These are phyloP conservation scores for Egretta garzetta DNA, from an alignment of 2,113 vertebrate genomes.

Conservation along the genomic window DNA sequence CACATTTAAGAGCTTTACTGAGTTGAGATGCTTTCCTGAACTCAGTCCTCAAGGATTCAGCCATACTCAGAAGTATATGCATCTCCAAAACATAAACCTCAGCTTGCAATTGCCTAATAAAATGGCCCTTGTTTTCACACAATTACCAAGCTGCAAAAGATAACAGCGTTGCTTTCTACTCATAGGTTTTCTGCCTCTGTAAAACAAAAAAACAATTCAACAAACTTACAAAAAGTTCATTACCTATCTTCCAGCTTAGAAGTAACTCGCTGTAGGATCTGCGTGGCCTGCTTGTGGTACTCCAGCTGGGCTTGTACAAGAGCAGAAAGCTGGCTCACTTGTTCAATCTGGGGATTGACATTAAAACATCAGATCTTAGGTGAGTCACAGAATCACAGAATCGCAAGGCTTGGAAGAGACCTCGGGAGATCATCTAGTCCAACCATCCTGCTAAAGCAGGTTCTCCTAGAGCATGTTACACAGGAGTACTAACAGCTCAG, in stretches of 20 bases:
- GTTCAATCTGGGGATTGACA: constrained; percentile 86
- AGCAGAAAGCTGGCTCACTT: constrained; percentile 96
- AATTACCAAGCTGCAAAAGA: not conserved
- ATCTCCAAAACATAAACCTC: not conserved
- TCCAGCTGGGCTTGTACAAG: constrained; percentile 96
- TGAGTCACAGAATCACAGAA: not conserved
- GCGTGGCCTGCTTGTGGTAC: constrained; percentile 91
- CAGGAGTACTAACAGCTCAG: not conserved
- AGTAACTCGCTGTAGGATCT: constrained; percentile 92
- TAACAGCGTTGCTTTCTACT: not conserved
- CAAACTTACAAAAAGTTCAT: not conserved
- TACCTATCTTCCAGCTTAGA: constrained; percentile 93
- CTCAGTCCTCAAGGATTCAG: not conserved
- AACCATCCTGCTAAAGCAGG: no score
- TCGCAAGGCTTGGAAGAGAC: no score
- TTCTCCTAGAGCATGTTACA: no score
- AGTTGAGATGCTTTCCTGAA: not conserved
- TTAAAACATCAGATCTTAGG: not conserved
- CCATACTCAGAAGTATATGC: not conserved
- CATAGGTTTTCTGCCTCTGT: not conserved
- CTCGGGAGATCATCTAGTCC: no score
- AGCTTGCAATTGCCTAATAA: not conserved
- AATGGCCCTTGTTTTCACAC: not conserved
- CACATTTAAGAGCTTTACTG: not conserved
- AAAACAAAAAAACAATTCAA: not conserved